Evolutionary conservation across 2,888 invertebrate genomes (phyloP).

Genomic region (Zaprionus bogoriensis): DNA sequence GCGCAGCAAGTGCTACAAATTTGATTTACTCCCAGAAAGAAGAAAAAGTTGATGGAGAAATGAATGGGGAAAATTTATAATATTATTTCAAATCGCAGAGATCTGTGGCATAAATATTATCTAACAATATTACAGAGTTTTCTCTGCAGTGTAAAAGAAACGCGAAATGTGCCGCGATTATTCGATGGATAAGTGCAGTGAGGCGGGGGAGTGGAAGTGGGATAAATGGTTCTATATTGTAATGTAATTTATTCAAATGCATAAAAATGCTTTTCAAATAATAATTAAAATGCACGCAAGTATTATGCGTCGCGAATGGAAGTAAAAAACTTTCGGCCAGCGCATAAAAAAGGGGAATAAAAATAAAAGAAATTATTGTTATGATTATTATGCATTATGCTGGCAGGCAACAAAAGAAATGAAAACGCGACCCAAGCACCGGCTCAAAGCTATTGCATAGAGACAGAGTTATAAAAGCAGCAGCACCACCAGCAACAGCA

Average conservation of each 20-base stretch:
- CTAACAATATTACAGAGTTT: no score
- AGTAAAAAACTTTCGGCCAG: constrained; percentile 28
- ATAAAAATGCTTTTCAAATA: constrained; percentile 53
- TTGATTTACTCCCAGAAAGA: no score
- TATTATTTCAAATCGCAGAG: no score
- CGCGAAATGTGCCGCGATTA: no score
- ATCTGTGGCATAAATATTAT: no score
- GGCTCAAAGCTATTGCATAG: constrained; percentile 55
- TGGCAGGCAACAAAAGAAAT: constrained; percentile 54
- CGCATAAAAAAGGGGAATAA: constrained; percentile 54
- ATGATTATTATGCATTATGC: constrained; percentile 66
- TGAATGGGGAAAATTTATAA: no score
- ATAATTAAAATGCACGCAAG: constrained; percentile 65
- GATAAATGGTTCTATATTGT: not conserved
- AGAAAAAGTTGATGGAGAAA: no score
- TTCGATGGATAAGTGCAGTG: no score
- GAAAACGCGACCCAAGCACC: constrained; percentile 47
- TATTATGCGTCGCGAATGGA: constrained; percentile 41
- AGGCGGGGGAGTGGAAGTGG: not conserved
- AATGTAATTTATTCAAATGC: constrained; percentile 18
- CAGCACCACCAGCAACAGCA: constrained; percentile 19
- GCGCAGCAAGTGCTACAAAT: no score
- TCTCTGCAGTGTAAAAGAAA: no score
- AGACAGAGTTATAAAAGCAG: constrained; percentile 47
- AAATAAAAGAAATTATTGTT: constrained; percentile 70